Conservation (phyloP, 2,113 vertebrate species). For the Tupaia tana region DNA sequence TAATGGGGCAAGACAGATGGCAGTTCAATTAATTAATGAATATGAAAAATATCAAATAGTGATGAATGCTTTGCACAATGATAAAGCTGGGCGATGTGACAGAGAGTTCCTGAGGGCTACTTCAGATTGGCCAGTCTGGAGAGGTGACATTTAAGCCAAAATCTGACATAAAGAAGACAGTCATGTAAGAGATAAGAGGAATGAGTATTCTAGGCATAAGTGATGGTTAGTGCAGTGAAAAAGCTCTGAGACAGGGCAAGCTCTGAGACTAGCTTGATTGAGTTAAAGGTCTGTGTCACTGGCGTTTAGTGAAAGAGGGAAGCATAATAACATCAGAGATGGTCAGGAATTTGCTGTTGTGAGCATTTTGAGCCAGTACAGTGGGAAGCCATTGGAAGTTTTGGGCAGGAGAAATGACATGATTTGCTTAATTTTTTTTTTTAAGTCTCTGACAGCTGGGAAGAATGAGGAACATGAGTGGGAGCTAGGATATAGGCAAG, state of each 20-base stretch:
- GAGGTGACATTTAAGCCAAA: background rate
- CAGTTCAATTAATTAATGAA: background rate
- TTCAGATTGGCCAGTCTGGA: background rate
- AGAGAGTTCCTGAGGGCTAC: background rate
- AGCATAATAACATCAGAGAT: no score
- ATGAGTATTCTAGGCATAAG: background rate
- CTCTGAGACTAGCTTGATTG: background rate
- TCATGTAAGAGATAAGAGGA: background rate
- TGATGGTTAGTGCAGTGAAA: background rate
- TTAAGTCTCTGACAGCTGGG: background rate
- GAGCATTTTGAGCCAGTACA: background rate
- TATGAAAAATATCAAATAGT: background rate
- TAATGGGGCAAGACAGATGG: background rate
- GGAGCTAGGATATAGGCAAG: background rate
- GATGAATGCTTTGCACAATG: background rate
- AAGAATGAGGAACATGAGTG: background rate
- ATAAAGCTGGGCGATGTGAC: background rate
- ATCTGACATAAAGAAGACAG: background rate
- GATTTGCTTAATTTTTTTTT: background rate
- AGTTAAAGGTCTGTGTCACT: no score
- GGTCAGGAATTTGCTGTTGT: background rate
- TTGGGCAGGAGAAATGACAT: background rate
- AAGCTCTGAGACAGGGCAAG: background rate
- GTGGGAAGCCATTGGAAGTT: background rate
- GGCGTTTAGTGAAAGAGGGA: background rate